Evolutionary conservation across 1,140 invertebrate genomes (phyloP), one percentile per base, ranked within the genome.

Genomic region (Berghia stephanieae): DNA sequence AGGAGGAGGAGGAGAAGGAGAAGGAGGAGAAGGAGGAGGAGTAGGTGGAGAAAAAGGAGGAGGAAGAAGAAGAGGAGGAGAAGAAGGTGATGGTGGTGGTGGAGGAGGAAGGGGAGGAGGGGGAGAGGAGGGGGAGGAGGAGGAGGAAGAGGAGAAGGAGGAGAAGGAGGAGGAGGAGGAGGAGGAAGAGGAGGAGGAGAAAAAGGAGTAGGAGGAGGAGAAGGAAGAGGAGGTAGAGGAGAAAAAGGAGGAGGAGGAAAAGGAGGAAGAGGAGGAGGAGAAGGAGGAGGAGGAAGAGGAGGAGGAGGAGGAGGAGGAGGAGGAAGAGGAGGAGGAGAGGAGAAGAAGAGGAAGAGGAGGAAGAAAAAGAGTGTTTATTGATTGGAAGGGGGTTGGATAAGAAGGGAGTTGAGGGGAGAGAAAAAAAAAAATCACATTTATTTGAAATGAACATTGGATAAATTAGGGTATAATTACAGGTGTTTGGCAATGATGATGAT

Each of bases 401-500:
- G 52, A 46, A 72, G 70, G 52, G 43, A 49, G 73, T 60, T 49
- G 63, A 24, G 46, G 70, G 52, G 70, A 72, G 43, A 72, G 70
- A 72, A 46, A 72, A 31, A 72, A 38, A 72, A n/a, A n/a, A n/a
- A n/a, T n/a, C n/a, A n/a, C n/a, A n/a, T n/a, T n/a, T n/a, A n/a
- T n/a, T n/a, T n/a, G n/a, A n/a, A n/a, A n/a, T n/a, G n/a, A n/a
- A n/a, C 55, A 60, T 5, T 10, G 6, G 34, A 10, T 10, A 31
- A 60, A 24, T 27, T 5, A 60, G 55, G 34, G n/a, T n/a, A n/a
- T n/a, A n/a, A n/a, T n/a, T n/a, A n/a, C n/a, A n/a, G n/a, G n/a
- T n/a, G n/a, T n/a, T n/a, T n/a, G n/a, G 6, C 66, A 3, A 1
- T 68, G 34, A 68, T 68, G 34, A 52, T 52, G 46, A 52, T 52